Evolutionary conservation across 2,797 vertebrate genomes (phyloP).

Genomic region (Brachyrhaphis roseni): DNA sequence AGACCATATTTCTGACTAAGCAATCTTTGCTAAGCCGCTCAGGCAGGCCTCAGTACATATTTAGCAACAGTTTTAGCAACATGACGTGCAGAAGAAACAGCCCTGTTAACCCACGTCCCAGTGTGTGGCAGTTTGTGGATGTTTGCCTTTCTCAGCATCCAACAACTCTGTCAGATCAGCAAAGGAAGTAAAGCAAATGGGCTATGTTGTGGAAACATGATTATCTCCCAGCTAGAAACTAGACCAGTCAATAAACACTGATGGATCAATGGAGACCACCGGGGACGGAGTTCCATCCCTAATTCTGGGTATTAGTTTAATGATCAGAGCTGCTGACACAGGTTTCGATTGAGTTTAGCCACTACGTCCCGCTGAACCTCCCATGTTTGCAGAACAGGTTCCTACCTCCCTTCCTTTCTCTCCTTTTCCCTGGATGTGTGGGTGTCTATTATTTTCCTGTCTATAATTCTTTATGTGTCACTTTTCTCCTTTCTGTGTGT

Average conservation of each 20-base stretch:
- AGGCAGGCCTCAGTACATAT: conserved; percentile 26
- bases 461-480: conserved; percentile 36
- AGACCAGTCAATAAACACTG: conserved; percentile 71
- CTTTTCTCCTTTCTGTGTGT: conserved; percentile 41
- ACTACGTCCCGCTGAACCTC: conserved; percentile 31
- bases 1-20: conserved; percentile 17
- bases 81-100: conserved; percentile 8
- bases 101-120: conserved; percentile 8
- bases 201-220: conserved; percentile 62
- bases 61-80: conserved; percentile 28
- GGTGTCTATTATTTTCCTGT: conserved; percentile 29
- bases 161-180: conserved; percentile 67
- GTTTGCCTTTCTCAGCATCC: conserved; percentile 54
- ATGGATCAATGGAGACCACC: conserved; percentile 68
- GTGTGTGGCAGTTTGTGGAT: conserved; percentile 38
- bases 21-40: conserved; percentile 45
- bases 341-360: conserved; percentile 48
- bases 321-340: conserved; percentile 74
- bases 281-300: conserved; percentile 48
- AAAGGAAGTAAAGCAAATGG: conserved; percentile 54
- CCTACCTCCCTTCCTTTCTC: conserved; percentile 14
- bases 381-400: conserved; percentile 44
- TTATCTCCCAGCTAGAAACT: conserved; percentile 69
- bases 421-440: conserved; percentile 4
- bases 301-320: conserved; percentile 75